Conservation (phyloP, 2,113 vertebrate species). For the Excalfactoria chinensis region DNA sequence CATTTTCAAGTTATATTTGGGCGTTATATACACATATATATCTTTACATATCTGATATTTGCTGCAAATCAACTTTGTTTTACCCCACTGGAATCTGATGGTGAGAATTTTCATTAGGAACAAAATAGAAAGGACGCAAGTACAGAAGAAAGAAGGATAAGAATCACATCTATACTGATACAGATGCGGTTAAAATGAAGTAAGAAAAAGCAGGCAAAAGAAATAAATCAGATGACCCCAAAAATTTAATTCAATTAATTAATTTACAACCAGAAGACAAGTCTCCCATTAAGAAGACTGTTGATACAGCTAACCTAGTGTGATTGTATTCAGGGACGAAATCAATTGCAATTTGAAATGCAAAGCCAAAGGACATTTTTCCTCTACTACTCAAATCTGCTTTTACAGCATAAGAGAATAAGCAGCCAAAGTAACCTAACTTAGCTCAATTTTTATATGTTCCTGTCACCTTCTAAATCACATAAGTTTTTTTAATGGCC, state of each 20-base stretch:
- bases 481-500: neutral
- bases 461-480: constrained; percentile 36
- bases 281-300: neutral
- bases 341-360: neutral
- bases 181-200: neutral
- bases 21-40: neutral
- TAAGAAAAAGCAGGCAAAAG: neutral
- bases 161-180: neutral
- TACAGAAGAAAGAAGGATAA: neutral
- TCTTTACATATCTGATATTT: neutral
- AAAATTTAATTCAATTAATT: neutral
- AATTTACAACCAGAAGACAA: neutral
- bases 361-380: neutral
- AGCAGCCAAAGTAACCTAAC: constrained; percentile 9
- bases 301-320: neutral
- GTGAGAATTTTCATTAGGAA: neutral
- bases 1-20: neutral
- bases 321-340: neutral
- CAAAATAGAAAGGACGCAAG: neutral
- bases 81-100: neutral
- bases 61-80: neutral
- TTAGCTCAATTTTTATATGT: neutral
- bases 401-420: neutral
- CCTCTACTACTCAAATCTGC: neutral
- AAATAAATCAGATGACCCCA: no score